These are phyloP conservation scores for Avahi laniger DNA, from an alignment of 2,797 vertebrate species.

Conservation along the genomic window DNA sequence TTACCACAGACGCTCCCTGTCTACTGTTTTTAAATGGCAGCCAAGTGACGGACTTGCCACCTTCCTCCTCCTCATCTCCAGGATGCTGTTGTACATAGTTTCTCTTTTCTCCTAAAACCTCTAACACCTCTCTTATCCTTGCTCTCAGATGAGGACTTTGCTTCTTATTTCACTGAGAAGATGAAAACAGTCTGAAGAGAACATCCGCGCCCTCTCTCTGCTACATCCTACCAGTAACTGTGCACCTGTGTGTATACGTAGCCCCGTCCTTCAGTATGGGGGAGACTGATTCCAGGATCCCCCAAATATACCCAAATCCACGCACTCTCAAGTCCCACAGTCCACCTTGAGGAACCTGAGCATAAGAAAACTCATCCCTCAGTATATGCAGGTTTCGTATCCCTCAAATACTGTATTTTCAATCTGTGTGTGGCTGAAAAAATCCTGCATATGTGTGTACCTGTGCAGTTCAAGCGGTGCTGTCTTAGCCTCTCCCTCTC, in stretches of 20 bases:
- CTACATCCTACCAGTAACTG: background rate
- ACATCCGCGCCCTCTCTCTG: background rate
- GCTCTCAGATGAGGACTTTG: background rate
- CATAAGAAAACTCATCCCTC: background rate
- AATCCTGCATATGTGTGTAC: background rate
- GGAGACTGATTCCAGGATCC: background rate
- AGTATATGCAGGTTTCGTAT: background rate
- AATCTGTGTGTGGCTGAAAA: background rate
- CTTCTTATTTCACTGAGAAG: background rate
- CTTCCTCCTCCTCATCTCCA: conserved; percentile 96
- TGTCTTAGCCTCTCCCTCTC: background rate
- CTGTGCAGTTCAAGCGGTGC: background rate
- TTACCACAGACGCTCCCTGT: conserved; percentile 92
- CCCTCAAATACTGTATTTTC: background rate
- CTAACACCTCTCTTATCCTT: background rate
- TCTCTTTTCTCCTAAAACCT: background rate
- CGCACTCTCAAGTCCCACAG: background rate
- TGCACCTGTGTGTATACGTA: background rate
- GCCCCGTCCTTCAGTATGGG: background rate
- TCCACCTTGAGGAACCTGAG: background rate
- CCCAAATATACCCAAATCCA: background rate
- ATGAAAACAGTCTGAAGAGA: background rate
- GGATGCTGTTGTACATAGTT: conserved; percentile 92
- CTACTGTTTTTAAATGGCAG: conserved; percentile 94
- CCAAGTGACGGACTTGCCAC: conserved; percentile 90